phyloP scores from a whole-genome alignment of 1,140 invertebrate species.

The Cecropterus lyciades region DNA sequence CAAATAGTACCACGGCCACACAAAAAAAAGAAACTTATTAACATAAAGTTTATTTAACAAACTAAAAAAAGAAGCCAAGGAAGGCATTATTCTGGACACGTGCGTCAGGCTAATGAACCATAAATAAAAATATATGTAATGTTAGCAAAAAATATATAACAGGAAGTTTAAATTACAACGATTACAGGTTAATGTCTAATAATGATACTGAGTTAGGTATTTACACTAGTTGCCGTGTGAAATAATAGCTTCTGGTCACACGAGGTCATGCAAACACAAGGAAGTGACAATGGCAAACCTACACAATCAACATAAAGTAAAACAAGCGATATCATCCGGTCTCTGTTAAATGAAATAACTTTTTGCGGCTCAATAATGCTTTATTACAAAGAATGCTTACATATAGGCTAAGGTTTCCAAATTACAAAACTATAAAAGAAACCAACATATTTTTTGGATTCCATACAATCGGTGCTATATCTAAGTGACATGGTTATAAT shows the following conservation, averaged over 20 bases:
- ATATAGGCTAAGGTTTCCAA: conserved; percentile 63
- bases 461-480: conserved; percentile 50
- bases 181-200: not conserved
- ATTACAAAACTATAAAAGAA: conserved; percentile 76
- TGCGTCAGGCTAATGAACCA: not conserved
- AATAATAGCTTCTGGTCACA: conserved; percentile 18
- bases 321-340: conserved; percentile 59
- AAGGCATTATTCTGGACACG: not conserved
- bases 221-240: conserved; percentile 2
- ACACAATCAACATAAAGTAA: conserved; percentile 74
- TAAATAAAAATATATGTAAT: not conserved
- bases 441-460: conserved; percentile 50
- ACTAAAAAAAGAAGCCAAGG: too few relatives aligned
- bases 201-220: not conserved
- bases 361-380: conserved; percentile 71
- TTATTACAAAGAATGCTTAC: conserved; percentile 80
- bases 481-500: conserved; percentile 54
- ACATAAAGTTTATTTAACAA: too few relatives aligned
- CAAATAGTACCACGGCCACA: too few relatives aligned
- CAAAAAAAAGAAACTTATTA: too few relatives aligned
- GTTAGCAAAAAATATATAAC: conserved; percentile 12
- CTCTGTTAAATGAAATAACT: conserved; percentile 74
- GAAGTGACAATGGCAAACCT: conserved; percentile 77
- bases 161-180: not conserved
- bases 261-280: conserved; percentile 60